These are phyloP conservation scores for Rhorus exstirpatorius DNA, from an alignment of 2,888 invertebrate genomes.

Conservation along the genomic window DNA sequence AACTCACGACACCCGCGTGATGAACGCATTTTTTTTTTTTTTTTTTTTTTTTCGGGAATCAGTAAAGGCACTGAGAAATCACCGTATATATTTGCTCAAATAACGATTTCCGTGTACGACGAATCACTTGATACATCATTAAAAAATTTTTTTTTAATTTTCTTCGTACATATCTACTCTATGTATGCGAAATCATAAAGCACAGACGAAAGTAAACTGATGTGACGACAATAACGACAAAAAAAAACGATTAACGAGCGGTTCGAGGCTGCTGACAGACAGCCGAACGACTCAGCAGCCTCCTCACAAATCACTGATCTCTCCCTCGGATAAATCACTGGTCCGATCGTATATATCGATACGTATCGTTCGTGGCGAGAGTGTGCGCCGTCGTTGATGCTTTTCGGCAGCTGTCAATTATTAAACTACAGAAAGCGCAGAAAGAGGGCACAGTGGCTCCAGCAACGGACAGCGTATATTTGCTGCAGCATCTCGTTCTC, in stretches of 20 bases:
- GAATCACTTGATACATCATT: conserved; percentile 38
- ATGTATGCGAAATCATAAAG: neutral
- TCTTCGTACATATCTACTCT: neutral
- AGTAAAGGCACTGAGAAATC: conserved; percentile 15
- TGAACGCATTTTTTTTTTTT: conserved; percentile 43
- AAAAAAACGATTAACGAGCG: conserved; percentile 25
- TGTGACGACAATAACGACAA: conserved; percentile 3
- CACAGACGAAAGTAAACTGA: neutral
- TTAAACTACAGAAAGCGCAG: conserved; percentile 79
- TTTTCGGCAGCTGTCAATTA: conserved; percentile 84
- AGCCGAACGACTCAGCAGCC: conserved; percentile 49
- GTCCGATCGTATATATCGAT: conserved; percentile 62
- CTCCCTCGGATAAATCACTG: conserved; percentile 62
- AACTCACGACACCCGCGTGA: conserved; percentile 37
- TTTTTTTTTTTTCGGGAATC: neutral
- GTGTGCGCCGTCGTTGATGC: conserved; percentile 69
- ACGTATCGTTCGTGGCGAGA: conserved; percentile 62
- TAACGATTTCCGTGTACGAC: conserved; percentile 10
- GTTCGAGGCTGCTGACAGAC: conserved; percentile 58
- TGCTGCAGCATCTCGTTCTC: conserved; percentile 80
- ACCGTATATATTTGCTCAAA: conserved; percentile 26
- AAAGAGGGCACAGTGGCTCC: conserved; percentile 66
- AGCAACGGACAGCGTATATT: conserved; percentile 38
- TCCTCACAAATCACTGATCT: conserved; percentile 60
- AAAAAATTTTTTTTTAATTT: conserved; percentile 29